Percentiles rank a stretch among this genome's conserved stretches.
Evolutionary conservation across 2,888 invertebrate genomes (phyloP).

Genomic region (Pheosia gnoma): DNA sequence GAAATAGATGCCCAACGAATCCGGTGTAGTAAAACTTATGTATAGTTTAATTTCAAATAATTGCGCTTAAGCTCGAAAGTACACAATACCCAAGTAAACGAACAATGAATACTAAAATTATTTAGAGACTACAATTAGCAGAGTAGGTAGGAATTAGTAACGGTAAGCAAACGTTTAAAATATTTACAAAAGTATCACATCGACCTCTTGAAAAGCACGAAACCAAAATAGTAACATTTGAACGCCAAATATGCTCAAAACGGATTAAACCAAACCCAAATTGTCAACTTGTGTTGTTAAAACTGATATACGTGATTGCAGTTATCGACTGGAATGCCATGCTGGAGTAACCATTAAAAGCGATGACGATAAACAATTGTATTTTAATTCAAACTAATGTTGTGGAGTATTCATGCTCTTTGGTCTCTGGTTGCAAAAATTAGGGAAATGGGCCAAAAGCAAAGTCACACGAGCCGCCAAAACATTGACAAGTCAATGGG

Average conservation of each 20-base stretch:
- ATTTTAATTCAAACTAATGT: background rate
- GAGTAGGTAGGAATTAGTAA: background rate
- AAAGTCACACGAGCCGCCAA: constrained; percentile 11
- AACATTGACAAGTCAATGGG: constrained; percentile 13
- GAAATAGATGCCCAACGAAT: background rate
- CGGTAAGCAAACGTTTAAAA: constrained; percentile 20
- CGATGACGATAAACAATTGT: constrained; percentile 1
- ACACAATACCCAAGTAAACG: constrained; percentile 3
- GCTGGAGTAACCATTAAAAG: constrained; percentile 5
- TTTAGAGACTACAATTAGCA: constrained; percentile 1
- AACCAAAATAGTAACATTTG: constrained; percentile 14
- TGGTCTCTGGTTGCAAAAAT: constrained; percentile 18
- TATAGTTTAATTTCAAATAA: background rate
- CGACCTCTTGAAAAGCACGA: constrained; percentile 26
- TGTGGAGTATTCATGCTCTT: constrained; percentile 26
- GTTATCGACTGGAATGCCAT: background rate
- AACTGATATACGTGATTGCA: constrained; percentile 1
- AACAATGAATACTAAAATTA: background rate
- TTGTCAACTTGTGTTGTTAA: constrained; percentile 8
- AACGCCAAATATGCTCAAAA: constrained; percentile 18
- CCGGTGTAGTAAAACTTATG: background rate
- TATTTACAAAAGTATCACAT: constrained; percentile 36
- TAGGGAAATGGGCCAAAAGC: constrained; percentile 18
- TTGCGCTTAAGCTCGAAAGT: background rate
- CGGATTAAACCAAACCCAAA: constrained; percentile 28